Evolutionary conservation across 2,113 vertebrate species (phyloP).

Genomic region (Cheilinus undulatus): DNA sequence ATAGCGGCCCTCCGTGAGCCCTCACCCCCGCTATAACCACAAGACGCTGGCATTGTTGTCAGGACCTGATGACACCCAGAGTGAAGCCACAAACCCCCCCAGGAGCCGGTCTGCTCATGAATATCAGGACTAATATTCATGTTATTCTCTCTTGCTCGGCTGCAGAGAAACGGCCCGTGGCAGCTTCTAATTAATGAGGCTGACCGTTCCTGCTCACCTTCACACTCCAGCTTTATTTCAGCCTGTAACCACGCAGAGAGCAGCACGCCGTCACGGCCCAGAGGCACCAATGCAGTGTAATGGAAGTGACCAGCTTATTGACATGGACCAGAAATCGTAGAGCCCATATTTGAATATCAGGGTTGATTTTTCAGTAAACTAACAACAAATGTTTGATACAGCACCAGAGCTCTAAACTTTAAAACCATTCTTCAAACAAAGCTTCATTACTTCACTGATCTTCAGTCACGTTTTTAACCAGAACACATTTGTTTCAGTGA

Average conservation of each 20-base stretch:
- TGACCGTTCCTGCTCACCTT: constrained; percentile 64
- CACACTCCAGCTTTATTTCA: constrained; percentile 65
- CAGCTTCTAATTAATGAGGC: constrained; percentile 71
- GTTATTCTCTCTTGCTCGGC: constrained; percentile 2
- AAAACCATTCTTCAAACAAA: no score
- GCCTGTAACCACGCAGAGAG: constrained; percentile 49
- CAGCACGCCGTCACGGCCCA: constrained; percentile 55
- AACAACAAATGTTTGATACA: no score
- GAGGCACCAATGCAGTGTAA: constrained; percentile 67
- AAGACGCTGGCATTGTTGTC: constrained; percentile 37
- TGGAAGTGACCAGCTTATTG: constrained; percentile 68
- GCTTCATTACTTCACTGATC: no score
- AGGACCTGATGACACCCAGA: constrained; percentile 23
- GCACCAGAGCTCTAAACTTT: no score
- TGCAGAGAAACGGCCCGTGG: constrained; percentile 64
- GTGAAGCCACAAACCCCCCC: not conserved
- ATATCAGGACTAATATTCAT: constrained; percentile 49
- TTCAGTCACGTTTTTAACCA: no score
- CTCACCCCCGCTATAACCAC: constrained; percentile 5
- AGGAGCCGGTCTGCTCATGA: constrained; percentile 46
- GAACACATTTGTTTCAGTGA: no score
- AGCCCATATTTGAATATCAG: no score
- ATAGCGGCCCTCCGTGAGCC: constrained; percentile 1
- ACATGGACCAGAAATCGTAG: no score
- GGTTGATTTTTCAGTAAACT: no score